Conservation (phyloP, 2,888 invertebrate genomes). For the Habroteleia sp. region DNA sequence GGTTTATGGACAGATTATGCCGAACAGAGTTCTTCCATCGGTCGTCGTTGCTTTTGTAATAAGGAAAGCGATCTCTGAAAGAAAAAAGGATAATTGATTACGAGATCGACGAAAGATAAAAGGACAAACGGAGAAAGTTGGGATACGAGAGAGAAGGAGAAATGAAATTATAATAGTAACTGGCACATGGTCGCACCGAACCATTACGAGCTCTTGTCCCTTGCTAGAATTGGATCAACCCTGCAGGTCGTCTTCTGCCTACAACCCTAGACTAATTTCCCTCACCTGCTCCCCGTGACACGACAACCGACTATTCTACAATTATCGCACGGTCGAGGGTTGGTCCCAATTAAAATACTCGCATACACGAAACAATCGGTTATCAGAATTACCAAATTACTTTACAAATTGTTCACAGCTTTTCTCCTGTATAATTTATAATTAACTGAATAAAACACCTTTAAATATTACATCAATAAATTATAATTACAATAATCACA, state of each 20-base stretch:
- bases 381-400: constrained; percentile 24
- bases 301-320: constrained; percentile 72
- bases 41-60: constrained; percentile 94
- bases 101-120: neutral
- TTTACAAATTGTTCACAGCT: constrained; percentile 9
- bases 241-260: constrained; percentile 47
- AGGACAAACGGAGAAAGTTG: neutral
- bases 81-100: constrained; percentile 35
- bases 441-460: no score
- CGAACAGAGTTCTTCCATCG: constrained; percentile 96
- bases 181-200: constrained; percentile 69
- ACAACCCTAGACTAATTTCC: constrained; percentile 64
- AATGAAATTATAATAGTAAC: constrained; percentile 59
- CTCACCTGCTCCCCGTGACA: constrained; percentile 74
- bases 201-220: constrained; percentile 51
- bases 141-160: constrained; percentile 3
- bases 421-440: no score
- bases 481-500: no score
- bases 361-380: constrained; percentile 15
- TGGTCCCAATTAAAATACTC: constrained; percentile 31
- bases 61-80: constrained; percentile 91
- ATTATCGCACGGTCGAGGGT: constrained; percentile 67
- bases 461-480: no score
- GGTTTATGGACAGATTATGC: constrained; percentile 95
- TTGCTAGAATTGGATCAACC: constrained; percentile 62